Conservation (phyloP, 2,888 invertebrate genomes). For the Melanostoma scalare region DNA sequence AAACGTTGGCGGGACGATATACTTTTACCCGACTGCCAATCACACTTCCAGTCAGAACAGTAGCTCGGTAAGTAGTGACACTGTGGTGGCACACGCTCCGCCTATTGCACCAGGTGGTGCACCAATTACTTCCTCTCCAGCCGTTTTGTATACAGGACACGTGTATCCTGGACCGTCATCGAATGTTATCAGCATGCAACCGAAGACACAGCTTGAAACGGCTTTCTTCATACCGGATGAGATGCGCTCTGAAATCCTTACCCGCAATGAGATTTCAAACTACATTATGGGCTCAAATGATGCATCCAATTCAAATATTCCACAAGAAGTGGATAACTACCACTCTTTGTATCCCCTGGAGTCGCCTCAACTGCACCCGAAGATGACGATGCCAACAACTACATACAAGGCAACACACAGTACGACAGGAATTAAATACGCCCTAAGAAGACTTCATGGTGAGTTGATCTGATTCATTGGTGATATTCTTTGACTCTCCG, state of each 20-base stretch:
- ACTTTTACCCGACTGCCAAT: constrained; percentile 91
- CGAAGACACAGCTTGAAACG: constrained; percentile 82
- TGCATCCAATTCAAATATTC: constrained; percentile 85
- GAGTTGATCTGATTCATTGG: constrained; percentile 74
- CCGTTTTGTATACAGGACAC: constrained; percentile 80
- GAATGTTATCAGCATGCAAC: constrained; percentile 81
- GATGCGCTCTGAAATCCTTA: constrained; percentile 84
- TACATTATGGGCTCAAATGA: constrained; percentile 88
- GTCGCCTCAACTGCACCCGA: constrained; percentile 84
- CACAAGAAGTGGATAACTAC: constrained; percentile 94
- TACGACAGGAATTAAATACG: constrained; percentile 93
- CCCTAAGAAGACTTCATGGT: constrained; percentile 94
- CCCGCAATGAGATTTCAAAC: constrained; percentile 82
- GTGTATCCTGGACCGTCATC: constrained; percentile 82
- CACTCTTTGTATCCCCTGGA: constrained; percentile 94
- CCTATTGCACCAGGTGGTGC: constrained; percentile 76
- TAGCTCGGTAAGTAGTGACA: constrained; percentile 79
- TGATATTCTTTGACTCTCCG: constrained; percentile 26
- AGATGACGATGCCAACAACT: constrained; percentile 90
- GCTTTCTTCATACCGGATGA: constrained; percentile 94
- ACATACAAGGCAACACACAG: constrained; percentile 95
- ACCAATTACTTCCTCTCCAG: constrained; percentile 77
- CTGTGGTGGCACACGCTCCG: constrained; percentile 77
- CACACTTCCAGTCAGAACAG: constrained; percentile 81
- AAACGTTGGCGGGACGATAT: constrained; percentile 96